These are phyloP conservation scores for Siphamia tubifer DNA, from an alignment of 2,113 vertebrate genomes.

Conservation along the genomic window DNA sequence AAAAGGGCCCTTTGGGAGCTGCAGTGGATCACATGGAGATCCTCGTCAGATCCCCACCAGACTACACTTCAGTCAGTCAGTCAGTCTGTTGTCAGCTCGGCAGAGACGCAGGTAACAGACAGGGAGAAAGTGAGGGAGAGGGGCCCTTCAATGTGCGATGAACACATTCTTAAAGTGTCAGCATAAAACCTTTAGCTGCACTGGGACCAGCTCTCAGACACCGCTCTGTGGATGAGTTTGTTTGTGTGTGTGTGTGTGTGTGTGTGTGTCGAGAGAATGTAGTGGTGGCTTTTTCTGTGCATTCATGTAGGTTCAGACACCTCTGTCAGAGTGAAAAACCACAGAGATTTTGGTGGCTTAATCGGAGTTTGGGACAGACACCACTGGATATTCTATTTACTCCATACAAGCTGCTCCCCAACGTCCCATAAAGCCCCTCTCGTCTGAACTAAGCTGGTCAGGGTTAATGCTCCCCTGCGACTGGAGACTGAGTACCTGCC, in stretches of 20 bases:
- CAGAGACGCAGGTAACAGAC: slow-evolving; percentile 36
- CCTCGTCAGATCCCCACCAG: slow-evolving; percentile 51
- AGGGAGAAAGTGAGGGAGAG: slow-evolving; percentile 30
- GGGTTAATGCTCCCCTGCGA: slow-evolving; percentile 69
- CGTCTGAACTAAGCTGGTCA: slow-evolving; percentile 64
- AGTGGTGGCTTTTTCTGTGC: neutral
- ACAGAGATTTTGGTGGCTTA: slow-evolving; percentile 58
- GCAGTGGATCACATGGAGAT: slow-evolving; percentile 42
- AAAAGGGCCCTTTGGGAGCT: slow-evolving; percentile 45
- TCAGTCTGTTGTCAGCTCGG: slow-evolving; percentile 1
- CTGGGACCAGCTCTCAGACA: slow-evolving; percentile 37
- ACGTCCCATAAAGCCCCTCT: slow-evolving; percentile 63
- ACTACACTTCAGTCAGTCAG: slow-evolving; percentile 34
- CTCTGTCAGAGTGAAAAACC: slow-evolving; percentile 39
- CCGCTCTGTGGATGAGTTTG: slow-evolving; percentile 14
- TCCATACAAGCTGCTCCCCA: slow-evolving; percentile 51
- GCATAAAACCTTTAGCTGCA: slow-evolving; percentile 55
- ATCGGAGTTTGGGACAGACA: slow-evolving; percentile 54
- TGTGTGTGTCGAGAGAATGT: neutral
- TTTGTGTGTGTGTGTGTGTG: too few relatives aligned
- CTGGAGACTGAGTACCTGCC: slow-evolving; percentile 63
- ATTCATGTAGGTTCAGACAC: slow-evolving; percentile 5
- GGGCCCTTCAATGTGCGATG: slow-evolving; percentile 53
- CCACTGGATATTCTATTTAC: slow-evolving; percentile 68
- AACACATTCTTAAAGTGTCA: slow-evolving; percentile 64